Conservation (phyloP, 2,113 vertebrate species). For the Oreochromis spilurus region DNA sequence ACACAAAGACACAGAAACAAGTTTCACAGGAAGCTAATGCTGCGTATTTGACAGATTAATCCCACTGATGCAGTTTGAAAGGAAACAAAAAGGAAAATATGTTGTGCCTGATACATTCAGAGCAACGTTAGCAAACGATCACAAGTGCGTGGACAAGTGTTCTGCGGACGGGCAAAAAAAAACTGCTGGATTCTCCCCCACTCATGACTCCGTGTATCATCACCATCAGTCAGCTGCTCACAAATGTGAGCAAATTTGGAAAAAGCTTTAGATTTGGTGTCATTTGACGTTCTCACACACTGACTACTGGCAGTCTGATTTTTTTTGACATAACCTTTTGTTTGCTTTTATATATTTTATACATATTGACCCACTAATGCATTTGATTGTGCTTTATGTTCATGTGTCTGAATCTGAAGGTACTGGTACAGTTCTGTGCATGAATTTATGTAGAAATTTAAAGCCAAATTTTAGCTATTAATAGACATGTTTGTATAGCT, state of each 20-base stretch:
- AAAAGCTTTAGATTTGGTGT: neutral
- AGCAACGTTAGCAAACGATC: neutral
- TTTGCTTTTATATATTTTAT: neutral
- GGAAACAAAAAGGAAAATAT: neutral
- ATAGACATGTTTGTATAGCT: neutral
- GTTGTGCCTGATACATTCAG: neutral
- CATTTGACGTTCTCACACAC: neutral
- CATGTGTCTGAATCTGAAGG: neutral
- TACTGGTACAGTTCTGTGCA: neutral
- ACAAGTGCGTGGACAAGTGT: neutral
- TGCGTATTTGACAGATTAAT: neutral
- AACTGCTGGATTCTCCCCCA: neutral
- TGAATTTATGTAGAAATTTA: neutral
- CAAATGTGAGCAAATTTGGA: neutral
- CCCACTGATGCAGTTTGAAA: neutral
- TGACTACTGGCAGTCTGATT: rapidly evolving
- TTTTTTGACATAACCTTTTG: neutral
- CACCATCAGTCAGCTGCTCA: neutral
- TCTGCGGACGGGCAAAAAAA: neutral
- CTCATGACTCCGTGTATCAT: neutral
- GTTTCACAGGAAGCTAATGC: neutral
- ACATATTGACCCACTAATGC: neutral
- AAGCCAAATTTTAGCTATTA: neutral
- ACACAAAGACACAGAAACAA: neutral
- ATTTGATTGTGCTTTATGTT: neutral